These are phyloP conservation scores for Pogonus chalceus DNA, from an alignment of 1,140 invertebrate species.

Conservation along the genomic window DNA sequence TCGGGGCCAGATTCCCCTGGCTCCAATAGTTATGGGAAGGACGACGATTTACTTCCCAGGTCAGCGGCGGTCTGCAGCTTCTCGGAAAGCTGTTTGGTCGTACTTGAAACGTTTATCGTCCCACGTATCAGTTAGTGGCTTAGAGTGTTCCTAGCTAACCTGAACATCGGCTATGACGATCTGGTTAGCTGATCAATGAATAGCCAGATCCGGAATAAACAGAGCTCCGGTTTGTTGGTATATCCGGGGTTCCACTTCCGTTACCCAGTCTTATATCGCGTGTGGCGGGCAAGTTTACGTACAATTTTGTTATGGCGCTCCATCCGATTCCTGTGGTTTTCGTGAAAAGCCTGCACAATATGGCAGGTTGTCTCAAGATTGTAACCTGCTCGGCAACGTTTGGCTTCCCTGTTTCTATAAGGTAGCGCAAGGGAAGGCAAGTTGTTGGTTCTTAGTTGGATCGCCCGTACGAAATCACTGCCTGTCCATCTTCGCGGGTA, in stretches of 20 bases:
- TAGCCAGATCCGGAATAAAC: not conserved
- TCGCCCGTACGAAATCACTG: not conserved
- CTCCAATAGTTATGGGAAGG: no score
- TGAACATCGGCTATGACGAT: not conserved
- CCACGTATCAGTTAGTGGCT: no score
- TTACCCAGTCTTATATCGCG: not conserved
- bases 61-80: no score
- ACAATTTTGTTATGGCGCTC: not conserved
- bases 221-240: not conserved
- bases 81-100: no score
- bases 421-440: not conserved
- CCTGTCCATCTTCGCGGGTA: not conserved
- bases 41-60: no score
- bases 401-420: no score
- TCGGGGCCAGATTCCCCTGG: no score
- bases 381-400: not conserved
- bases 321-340: not conserved
- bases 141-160: not conserved
- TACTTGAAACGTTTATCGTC: no score
- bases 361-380: not conserved
- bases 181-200: not conserved
- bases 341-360: not conserved
- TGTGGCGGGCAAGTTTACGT: not conserved
- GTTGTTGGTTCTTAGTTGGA: not conserved
- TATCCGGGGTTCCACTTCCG: not conserved